Conservation (phyloP, 2,797 vertebrate genomes). For the Muscicapa comitata region DNA sequence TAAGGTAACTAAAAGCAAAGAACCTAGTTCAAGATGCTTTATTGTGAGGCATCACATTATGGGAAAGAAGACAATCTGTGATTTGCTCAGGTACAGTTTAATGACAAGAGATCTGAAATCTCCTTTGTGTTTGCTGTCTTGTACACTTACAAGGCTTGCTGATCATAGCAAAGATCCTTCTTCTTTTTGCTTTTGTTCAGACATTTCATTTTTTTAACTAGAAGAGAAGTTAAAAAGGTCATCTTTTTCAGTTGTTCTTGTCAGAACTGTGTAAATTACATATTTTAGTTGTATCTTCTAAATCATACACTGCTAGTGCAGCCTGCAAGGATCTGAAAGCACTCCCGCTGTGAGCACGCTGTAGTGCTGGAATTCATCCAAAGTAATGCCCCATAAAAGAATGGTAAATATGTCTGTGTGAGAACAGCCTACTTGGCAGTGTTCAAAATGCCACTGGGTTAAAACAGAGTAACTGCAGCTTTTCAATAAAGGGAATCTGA, state of each 20-base stretch:
- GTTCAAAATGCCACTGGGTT: slow-evolving; percentile 44
- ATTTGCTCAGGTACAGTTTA: neutral
- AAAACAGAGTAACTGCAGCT: slow-evolving; percentile 40
- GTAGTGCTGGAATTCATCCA: slow-evolving; percentile 47
- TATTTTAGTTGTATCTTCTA: slow-evolving; percentile 1
- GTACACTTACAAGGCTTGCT: neutral
- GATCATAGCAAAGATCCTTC: neutral
- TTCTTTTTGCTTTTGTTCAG: neutral
- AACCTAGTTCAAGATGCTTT: neutral
- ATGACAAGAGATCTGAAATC: neutral
- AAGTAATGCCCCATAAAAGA: slow-evolving; percentile 45
- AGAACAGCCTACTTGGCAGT: slow-evolving; percentile 57
- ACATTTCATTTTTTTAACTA: neutral
- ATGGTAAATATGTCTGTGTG: slow-evolving; percentile 54
- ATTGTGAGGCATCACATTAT: neutral
- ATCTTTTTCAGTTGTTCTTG: neutral
- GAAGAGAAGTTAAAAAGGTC: neutral
- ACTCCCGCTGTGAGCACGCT: neutral
- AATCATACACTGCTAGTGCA: neutral
- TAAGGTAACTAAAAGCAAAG: neutral
- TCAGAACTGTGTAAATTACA: neutral
- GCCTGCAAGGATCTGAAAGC: slow-evolving; percentile 36
- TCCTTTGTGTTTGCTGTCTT: neutral
- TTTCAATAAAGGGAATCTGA: slow-evolving; percentile 39
- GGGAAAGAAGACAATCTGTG: neutral